Percentiles rank a stretch among this genome's conserved stretches.
Conservation (phyloP, 2,113 vertebrate species). For the Catharus fuscescens region DNA sequence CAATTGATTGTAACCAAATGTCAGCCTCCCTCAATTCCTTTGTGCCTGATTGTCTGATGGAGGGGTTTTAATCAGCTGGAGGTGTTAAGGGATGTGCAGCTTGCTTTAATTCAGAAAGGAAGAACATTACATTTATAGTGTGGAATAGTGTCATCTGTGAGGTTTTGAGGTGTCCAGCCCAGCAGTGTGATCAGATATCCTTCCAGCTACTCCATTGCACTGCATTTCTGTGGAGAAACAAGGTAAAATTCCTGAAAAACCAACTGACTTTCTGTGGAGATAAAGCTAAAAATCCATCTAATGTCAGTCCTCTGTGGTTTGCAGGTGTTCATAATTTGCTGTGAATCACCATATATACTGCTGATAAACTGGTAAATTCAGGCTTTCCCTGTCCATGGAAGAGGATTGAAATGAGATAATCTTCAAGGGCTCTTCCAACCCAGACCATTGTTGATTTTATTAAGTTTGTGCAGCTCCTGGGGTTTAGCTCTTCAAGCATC, state of each 20-base stretch:
- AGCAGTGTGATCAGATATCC: neutral
- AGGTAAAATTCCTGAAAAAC: neutral
- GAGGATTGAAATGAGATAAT: neutral
- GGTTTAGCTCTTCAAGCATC: neutral
- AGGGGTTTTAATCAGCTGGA: neutral
- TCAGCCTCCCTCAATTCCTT: neutral
- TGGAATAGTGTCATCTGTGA: neutral
- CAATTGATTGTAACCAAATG: neutral
- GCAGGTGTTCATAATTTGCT: neutral
- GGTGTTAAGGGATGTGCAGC: neutral
- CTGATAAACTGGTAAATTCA: neutral
- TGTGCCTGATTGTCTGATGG: neutral
- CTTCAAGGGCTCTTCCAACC: neutral
- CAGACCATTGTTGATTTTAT: neutral
- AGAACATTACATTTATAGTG: neutral
- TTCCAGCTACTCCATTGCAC: neutral
- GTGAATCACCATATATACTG: neutral
- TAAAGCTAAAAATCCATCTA: neutral
- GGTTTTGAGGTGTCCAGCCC: neutral
- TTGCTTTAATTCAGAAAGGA: neutral
- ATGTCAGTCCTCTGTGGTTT: neutral
- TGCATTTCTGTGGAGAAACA: neutral
- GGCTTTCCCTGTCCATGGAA: neutral
- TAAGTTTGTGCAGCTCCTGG: neutral
- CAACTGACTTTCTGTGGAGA: neutral